A percentile compares a stretch with the other conserved stretches of the same genome.
These are phyloP conservation scores for Drosophila emarginata DNA, from an alignment of 2,888 invertebrate genomes.

Conservation along the genomic window DNA sequence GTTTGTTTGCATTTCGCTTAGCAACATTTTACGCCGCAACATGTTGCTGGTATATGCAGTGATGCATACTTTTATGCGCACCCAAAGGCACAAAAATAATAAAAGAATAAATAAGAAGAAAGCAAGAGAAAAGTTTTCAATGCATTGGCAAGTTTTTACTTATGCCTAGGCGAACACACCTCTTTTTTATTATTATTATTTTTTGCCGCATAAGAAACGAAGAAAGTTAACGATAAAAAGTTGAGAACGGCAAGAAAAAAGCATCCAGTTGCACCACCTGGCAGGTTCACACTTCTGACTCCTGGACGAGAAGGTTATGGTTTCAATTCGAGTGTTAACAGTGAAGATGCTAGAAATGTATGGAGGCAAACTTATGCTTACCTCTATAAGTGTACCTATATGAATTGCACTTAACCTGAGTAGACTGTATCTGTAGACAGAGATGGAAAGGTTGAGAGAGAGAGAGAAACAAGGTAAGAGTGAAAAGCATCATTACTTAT, in stretches of 20 bases:
- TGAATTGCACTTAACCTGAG: constrained; percentile 2
- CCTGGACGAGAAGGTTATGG: background rate
- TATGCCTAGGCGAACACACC: background rate
- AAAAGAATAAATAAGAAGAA: background rate
- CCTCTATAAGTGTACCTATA: background rate
- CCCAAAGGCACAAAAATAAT: background rate
- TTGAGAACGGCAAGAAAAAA: constrained; percentile 5
- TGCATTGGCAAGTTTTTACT: background rate
- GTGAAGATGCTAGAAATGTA: background rate
- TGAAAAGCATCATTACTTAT: constrained; percentile 19
- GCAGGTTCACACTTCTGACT: background rate
- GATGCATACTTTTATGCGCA: constrained; percentile 4
- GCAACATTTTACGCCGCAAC: constrained; percentile 16
- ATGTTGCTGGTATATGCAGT: constrained; percentile 5
- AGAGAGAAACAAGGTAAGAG: background rate
- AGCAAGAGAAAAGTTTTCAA: background rate
- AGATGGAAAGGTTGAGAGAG: no score
- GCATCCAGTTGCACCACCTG: background rate
- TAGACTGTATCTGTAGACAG: no score
- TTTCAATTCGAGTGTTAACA: background rate
- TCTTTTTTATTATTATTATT: background rate
- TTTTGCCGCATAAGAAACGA: constrained; percentile 9
- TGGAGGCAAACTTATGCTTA: background rate
- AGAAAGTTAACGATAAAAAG: constrained; percentile 44
- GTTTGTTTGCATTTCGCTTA: background rate